Base-by-base conservation (phyloP, 1,140 invertebrate genomes). In the Catajapyx aquilonaris region DNA sequence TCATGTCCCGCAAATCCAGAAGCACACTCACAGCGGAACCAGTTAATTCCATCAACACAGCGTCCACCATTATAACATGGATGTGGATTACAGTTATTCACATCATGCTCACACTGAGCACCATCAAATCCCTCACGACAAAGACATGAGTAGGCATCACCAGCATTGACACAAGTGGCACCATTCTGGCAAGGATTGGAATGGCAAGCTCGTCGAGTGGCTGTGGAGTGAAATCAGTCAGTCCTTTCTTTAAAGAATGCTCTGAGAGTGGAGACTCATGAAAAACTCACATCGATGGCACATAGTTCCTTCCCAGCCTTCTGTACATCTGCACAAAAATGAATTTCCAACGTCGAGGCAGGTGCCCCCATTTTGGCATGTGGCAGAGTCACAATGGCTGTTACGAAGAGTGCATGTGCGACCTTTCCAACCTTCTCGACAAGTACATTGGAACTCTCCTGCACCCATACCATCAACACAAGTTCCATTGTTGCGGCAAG, bases 11-110 rank as follows among this genome's bases (percentile, higher is more conserved):
- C 69, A 62, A 87, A 76, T 44, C 83, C 66, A 44, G 66, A 46
- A 7, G 76, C 69, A 53, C 83, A 88, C 46, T 81, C 67, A 52
- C 66, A 77, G 33, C 59, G 60, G 52, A 68, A 83, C 77, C 68
- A 81, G 55, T 76, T 84, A 37, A 73, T 68, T 0, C 78, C 79
- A 48, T 83, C 80, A 4, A 79, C 69, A 50, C 74, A 81, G 42
- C 72, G 73, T 3, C 72, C 76, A n/a, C 74, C 74, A 50, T 80
- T 78, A 20, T 76, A 64, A 51, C 77, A 81, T 0, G 76, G 73
- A 39, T 64, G 59, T 0, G 56, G 62, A 21, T 60, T 60, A 42
- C 71, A 74, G 43, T 73, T 68, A 45, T 73, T 68, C 13, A 73
- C 65, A 46, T 75, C 69, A n/a, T 67, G 55, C 41, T 68, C 64